Conservation (phyloP, 2,113 vertebrate genomes). For the Chiloscyllium plagiosum region DNA sequence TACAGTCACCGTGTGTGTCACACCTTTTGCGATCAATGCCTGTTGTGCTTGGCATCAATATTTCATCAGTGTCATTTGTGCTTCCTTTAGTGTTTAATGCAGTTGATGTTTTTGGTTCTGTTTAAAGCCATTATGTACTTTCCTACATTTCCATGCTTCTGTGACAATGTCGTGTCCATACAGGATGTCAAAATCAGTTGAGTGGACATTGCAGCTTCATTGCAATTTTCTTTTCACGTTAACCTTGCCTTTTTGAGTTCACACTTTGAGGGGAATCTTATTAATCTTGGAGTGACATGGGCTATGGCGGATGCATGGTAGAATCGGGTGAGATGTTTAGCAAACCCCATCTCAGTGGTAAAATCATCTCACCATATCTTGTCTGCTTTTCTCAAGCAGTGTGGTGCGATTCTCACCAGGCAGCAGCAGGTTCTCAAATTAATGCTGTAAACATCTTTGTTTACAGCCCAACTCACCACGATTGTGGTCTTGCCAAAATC, state of each 20-base stretch:
- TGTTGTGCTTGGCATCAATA: neutral
- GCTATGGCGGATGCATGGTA: too few relatives aligned
- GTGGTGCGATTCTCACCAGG: too few relatives aligned
- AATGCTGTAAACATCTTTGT: too few relatives aligned
- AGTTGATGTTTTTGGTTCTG: neutral
- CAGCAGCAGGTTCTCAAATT: too few relatives aligned
- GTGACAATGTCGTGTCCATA: neutral
- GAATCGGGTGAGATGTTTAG: too few relatives aligned
- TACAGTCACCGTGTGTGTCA: neutral
- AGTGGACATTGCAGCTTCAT: neutral
- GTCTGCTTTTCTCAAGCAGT: too few relatives aligned
- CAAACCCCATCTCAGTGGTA: too few relatives aligned
- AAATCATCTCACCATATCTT: too few relatives aligned
- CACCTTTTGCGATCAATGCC: neutral
- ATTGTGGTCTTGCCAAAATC: too few relatives aligned
- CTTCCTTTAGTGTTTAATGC: neutral
- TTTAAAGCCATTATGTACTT: neutral
- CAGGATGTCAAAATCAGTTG: neutral
- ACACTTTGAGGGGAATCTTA: neutral
- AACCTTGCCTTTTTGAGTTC: neutral
- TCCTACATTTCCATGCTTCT: neutral
- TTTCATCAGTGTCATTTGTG: neutral
- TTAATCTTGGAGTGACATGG: too few relatives aligned
- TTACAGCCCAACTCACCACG: too few relatives aligned
- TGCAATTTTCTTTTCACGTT: neutral